Evolutionary conservation across 2,888 invertebrate genomes (phyloP).

Genomic region (Polydrusus cervinus): DNA sequence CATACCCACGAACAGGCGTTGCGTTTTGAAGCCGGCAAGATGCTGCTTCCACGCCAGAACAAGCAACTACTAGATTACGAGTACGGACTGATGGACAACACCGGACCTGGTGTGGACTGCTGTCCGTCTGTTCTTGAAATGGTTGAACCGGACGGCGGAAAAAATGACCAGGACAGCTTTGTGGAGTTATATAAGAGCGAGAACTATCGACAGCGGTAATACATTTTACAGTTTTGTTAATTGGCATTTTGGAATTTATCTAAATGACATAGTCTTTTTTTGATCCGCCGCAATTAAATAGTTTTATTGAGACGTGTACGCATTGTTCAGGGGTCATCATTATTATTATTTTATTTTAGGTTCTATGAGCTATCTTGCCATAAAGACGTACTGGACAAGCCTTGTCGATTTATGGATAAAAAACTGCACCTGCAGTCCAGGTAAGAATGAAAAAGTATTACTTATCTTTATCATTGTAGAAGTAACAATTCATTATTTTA

Average conservation of each 20-base stretch:
- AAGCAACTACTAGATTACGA: conserved; percentile 74
- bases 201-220: conserved; percentile 76
- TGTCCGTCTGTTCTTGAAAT: conserved; percentile 87
- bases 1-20: conserved; percentile 63
- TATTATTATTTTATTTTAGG: conserved; percentile 44
- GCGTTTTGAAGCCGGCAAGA: conserved; percentile 66
- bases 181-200: conserved; percentile 85
- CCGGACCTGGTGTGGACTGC: conserved; percentile 76
- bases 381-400: conserved; percentile 79
- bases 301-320: neutral
- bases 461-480: too few relatives aligned
- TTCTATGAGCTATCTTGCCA: conserved; percentile 89
- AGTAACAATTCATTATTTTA: too few relatives aligned
- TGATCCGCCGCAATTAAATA: neutral
- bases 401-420: conserved; percentile 83
- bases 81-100: conserved; percentile 64
- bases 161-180: conserved; percentile 81
- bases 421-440: conserved; percentile 80
- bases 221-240: neutral
- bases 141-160: conserved; percentile 85
- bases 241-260: neutral
- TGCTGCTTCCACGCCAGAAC: conserved; percentile 78
- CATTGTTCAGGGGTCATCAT: neutral
- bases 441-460: conserved; percentile 32
- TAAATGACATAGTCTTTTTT: too few relatives aligned